Conservation (phyloP, 2,888 invertebrate genomes). For the Alloplasta piceator region DNA sequence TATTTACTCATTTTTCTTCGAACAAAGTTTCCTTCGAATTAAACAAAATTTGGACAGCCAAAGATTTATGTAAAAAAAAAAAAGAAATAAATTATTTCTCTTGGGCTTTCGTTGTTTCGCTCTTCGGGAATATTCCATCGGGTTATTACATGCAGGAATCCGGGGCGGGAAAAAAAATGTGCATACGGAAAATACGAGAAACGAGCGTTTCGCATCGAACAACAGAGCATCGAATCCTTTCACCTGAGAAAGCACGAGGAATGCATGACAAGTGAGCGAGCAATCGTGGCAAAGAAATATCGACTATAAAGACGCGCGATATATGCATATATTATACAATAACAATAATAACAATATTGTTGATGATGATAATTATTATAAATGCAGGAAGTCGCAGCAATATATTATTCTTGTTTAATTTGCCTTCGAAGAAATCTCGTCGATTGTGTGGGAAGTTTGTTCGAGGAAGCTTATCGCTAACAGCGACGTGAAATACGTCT, state of each 20-base stretch:
- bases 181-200: slow-evolving; percentile 55
- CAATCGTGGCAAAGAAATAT: slow-evolving; percentile 29
- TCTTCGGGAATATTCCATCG: slow-evolving; percentile 17
- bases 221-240: slow-evolving; percentile 56
- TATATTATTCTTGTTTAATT: not conserved
- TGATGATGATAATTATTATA: not conserved
- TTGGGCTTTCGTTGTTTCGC: not conserved
- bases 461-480: not conserved
- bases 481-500: not conserved
- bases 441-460: not conserved
- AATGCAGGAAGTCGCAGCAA: not conserved
- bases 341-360: not conserved
- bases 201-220: slow-evolving; percentile 60
- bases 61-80: no score
- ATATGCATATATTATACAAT: not conserved
- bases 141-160: slow-evolving; percentile 62
- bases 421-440: not conserved
- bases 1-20: no score
- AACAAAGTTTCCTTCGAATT: no score
- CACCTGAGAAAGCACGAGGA: slow-evolving; percentile 63
- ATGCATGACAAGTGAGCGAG: slow-evolving; percentile 61
- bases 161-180: slow-evolving; percentile 59
- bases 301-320: slow-evolving; percentile 3
- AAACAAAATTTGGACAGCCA: no score
- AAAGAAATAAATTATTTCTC: no score